Base-by-base conservation (phyloP, 2,113 vertebrate genomes). In the Cyprinus carpio region DNA sequence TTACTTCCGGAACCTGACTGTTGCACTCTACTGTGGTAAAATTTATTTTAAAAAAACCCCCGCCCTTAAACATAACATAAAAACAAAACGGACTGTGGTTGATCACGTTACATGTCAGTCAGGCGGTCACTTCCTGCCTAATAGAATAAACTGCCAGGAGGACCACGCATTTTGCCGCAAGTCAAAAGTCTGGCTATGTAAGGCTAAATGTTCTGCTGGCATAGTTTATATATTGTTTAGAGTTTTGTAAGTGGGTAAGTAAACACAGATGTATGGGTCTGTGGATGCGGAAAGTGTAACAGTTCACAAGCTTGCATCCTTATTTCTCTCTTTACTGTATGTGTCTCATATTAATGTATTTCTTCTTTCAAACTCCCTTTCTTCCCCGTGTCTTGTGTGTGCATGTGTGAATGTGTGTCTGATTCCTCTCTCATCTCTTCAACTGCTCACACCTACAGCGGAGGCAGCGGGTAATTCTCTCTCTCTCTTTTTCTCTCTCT, bases 391-490 rank as follows among this genome's bases (percentile, higher is more conserved):
- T 85, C 46, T 75, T 31, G 13, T 54, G 51, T 51, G 49, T 46
- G 43, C 43, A 2, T 62, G 13, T 79, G 54, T 89, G 29, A 82
- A 4, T 62, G 13, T 78, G 56, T 89, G 31, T 85, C 49, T 87
- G 62, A 49, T 69, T 87, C 69, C 86, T 92, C 3, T 91, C 85
- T 93, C 93, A 93, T 93, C 85, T 92, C 87, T 93, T 87, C 89
- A 81, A 91, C 89, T 75, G 93, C 84, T 85, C 71, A 81, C 92
- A 94, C 89, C 92, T 90, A 82, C 94, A 93, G 82, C 89, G 90
- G 93, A 91, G 92, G 92, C 91, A 90, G 92, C 91, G 94, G 94
- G 94, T 95, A 95, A 94, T 93, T 92, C 72, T 72, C 77, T 85
- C 80, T 85, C 83, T 82, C 31, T 60, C 31, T 46, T 3, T 71